Evolutionary conservation across 2,888 invertebrate genomes (phyloP).

Genomic region (Podabrus alpinus): DNA sequence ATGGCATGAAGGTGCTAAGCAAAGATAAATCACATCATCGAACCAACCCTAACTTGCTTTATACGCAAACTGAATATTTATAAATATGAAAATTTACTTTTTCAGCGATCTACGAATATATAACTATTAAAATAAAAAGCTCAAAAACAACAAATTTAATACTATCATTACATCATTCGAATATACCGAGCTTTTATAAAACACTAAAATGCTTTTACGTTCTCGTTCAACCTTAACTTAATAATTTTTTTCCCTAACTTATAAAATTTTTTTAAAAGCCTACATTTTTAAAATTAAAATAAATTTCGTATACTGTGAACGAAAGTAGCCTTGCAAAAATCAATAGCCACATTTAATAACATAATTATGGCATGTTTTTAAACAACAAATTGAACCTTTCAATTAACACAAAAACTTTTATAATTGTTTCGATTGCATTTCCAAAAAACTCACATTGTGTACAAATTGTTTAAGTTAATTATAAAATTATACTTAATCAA

Average conservation of each 20-base stretch:
- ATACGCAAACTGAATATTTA: slow-evolving; percentile 30
- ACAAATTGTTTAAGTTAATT: background rate
- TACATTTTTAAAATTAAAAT: background rate
- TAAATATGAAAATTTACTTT: slow-evolving; percentile 28
- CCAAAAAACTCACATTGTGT: background rate
- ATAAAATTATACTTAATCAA: background rate
- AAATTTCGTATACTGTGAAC: background rate
- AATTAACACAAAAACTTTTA: background rate
- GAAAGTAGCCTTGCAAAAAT: background rate
- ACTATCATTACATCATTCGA: background rate
- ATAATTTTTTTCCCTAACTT: slow-evolving; percentile 1
- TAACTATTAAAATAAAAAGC: background rate
- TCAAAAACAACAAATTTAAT: background rate
- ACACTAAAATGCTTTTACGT: slow-evolving; percentile 14
- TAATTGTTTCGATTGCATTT: background rate
- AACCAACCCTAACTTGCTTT: background rate
- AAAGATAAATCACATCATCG: slow-evolving; percentile 20
- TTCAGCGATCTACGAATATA: slow-evolving; percentile 10
- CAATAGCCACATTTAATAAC: background rate
- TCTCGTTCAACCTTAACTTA: slow-evolving; percentile 5
- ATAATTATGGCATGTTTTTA: background rate
- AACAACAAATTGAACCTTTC: background rate
- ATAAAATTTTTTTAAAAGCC: slow-evolving; percentile 1
- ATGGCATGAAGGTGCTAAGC: background rate
- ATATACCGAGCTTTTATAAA: background rate